Evolutionary conservation across 2,888 invertebrate species (phyloP).

Genomic region (Bursaphelenchus okinawaensis): DNA sequence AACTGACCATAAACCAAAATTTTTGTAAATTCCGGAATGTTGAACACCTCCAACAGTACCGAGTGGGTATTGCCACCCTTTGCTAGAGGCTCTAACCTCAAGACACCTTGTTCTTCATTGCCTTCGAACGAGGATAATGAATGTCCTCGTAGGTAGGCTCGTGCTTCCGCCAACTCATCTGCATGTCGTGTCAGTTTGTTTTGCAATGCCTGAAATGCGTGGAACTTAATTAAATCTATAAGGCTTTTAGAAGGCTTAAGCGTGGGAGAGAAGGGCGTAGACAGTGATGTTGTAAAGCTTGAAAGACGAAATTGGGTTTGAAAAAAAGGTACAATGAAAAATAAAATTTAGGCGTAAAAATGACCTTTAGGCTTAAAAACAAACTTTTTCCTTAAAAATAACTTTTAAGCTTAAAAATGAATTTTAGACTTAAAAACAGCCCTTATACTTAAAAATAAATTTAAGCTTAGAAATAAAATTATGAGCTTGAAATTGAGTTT

Average conservation of each 20-base stretch:
- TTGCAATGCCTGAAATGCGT: slow-evolving; percentile 39
- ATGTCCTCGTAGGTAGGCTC: slow-evolving; percentile 47
- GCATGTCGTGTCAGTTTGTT: slow-evolving; percentile 42
- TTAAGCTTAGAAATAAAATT: too few relatives aligned
- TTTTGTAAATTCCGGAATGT: slow-evolving; percentile 49
- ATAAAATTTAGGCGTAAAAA: too few relatives aligned
- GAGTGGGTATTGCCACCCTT: slow-evolving; percentile 25
- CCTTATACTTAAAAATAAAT: too few relatives aligned
- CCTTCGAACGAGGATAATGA: slow-evolving; percentile 23
- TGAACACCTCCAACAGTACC: slow-evolving; percentile 49
- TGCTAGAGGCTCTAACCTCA: slow-evolving; percentile 20
- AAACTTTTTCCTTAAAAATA: too few relatives aligned
- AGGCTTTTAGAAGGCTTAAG: not conserved
- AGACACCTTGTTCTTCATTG: slow-evolving; percentile 38
- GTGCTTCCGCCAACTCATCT: slow-evolving; percentile 44
- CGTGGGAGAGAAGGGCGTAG: too few relatives aligned
- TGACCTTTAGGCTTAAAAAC: too few relatives aligned
- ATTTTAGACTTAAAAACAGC: too few relatives aligned
- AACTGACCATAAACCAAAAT: slow-evolving; percentile 45
- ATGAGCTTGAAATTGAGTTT: too few relatives aligned
- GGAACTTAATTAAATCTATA: slow-evolving; percentile 1
- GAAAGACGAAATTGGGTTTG: too few relatives aligned
- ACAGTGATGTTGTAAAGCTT: too few relatives aligned
- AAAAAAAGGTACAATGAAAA: too few relatives aligned
- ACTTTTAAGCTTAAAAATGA: too few relatives aligned